A percentile compares a stretch with the other conserved stretches of the same genome.
Conservation (phyloP, 2,113 vertebrate genomes). For the Perca flavescens region DNA sequence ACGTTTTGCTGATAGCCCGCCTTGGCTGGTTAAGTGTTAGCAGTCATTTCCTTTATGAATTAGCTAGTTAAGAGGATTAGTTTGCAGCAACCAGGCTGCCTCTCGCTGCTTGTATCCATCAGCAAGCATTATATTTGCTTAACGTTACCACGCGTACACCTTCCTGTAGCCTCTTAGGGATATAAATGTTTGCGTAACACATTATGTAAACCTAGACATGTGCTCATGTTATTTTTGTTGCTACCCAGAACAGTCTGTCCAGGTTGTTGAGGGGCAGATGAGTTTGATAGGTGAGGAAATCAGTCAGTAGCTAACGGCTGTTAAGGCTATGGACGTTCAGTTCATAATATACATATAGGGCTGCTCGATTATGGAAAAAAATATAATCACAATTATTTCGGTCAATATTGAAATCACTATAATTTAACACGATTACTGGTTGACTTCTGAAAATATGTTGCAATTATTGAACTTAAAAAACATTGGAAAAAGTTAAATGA, state of each 20-base stretch:
- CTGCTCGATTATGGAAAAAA: no score
- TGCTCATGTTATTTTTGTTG: slow-evolving; percentile 74
- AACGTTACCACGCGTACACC: background rate
- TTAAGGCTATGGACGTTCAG: background rate
- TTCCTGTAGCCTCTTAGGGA: slow-evolving; percentile 3
- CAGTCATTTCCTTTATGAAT: slow-evolving; percentile 50
- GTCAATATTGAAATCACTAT: no score
- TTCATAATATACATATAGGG: background rate
- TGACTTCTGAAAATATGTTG: no score
- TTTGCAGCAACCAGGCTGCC: background rate
- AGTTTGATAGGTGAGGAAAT: slow-evolving; percentile 32
- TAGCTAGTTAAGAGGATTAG: slow-evolving; percentile 42
- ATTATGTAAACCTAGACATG: slow-evolving; percentile 72
- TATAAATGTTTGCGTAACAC: slow-evolving; percentile 51
- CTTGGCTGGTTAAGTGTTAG: slow-evolving; percentile 19
- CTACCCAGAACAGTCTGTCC: slow-evolving; percentile 21
- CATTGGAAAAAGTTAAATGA: no score
- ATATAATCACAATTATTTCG: no score
- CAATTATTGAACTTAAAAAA: no score
- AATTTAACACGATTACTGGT: no score
- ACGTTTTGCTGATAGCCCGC: slow-evolving; percentile 26
- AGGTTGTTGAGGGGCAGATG: slow-evolving; percentile 34
- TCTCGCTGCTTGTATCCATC: background rate
- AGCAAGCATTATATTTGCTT: background rate
- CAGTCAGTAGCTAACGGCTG: slow-evolving; percentile 53